These are phyloP conservation scores for Hypsopygia costalis DNA, from an alignment of 2,888 invertebrate genomes.

Conservation along the genomic window DNA sequence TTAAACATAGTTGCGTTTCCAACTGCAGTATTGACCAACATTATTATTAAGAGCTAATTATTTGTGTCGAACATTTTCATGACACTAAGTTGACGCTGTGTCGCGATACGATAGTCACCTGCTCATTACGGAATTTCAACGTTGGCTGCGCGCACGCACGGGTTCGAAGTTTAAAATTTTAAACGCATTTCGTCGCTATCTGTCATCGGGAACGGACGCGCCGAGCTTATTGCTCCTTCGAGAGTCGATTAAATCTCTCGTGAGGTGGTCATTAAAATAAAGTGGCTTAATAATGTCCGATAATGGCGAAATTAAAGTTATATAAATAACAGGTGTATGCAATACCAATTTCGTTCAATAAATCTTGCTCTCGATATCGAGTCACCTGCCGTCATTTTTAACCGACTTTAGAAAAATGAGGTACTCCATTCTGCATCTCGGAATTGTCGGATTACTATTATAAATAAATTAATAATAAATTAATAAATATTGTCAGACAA, in stretches of 20 bases:
- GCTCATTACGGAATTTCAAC: slow-evolving; percentile 59
- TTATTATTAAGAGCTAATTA: slow-evolving; percentile 53
- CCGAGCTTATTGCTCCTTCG: slow-evolving; percentile 36
- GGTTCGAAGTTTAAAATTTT: slow-evolving; percentile 55
- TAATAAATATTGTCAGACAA: too few relatives aligned
- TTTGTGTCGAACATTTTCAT: slow-evolving; percentile 34
- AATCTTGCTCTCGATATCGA: neutral
- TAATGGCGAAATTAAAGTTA: slow-evolving; percentile 43
- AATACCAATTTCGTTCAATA: slow-evolving; percentile 19
- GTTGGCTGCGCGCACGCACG: slow-evolving; percentile 46
- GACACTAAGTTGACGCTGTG: slow-evolving; percentile 60
- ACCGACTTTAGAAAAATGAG: too few relatives aligned
- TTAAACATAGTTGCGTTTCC: neutral
- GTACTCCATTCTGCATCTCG: too few relatives aligned
- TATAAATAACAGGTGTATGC: slow-evolving; percentile 36
- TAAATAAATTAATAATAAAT: too few relatives aligned
- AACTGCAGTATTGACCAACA: neutral
- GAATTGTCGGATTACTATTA: too few relatives aligned
- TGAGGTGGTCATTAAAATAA: slow-evolving; percentile 65
- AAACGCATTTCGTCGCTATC: slow-evolving; percentile 67
- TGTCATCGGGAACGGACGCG: slow-evolving; percentile 66
- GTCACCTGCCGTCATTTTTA: neutral
- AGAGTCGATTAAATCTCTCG: slow-evolving; percentile 63
- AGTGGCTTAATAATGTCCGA: slow-evolving; percentile 55
- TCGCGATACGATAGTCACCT: slow-evolving; percentile 57